Base-by-base conservation (phyloP, 2,888 invertebrate species). In the Gandaritis pyraliata region DNA sequence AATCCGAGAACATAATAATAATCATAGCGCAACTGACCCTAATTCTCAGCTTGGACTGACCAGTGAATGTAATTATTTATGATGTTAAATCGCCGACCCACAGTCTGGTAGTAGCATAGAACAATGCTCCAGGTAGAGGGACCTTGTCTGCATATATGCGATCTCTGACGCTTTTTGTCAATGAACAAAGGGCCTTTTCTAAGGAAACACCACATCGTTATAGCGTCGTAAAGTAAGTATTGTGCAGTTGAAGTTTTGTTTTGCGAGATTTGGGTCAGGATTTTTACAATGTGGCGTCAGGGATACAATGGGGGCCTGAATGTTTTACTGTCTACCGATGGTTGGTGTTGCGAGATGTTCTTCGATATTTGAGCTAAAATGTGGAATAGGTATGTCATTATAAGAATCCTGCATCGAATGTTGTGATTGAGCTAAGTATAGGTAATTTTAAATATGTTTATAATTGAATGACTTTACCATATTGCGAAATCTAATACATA, bases 141-240 rank as follows among this genome's bases (percentile, higher is more conserved):
- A 84, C 84, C 81, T 81, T 82, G 83, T 87, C 85, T 87, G 85
- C 86, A 87, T 86, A 88, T 86, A 90, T 82, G 85, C 83, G 86
- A 88, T 90, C 88, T 88, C 81, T 77, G 78, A 84, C 77, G 85
- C 85, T 90, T 90, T 90, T 90, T 90, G 90, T 90, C 87, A 88
- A 88, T 88, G 89, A 81, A 91, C 90, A 91, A 91, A 88, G 86
- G 87, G 80, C 77, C 89, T 86, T 87, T 90, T 92, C 90, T 90
- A 87, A 85, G 87, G 88, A 88, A 88, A 88, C 89, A 90, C 90
- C 90, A 90, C 90, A 88, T 91, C 91, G 91, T 91, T 90, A 92
- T 88, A 81, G 86, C 85, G 80, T 88, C 87, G 85, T 90, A 90
- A 92, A 92, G 83, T 85, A 87, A 83, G 85, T 86, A 90, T 90